Percentiles rank a stretch among this genome's conserved stretches.
phyloP scores from a whole-genome alignment of 2,797 vertebrate genomes.

The Periparus ater region DNA sequence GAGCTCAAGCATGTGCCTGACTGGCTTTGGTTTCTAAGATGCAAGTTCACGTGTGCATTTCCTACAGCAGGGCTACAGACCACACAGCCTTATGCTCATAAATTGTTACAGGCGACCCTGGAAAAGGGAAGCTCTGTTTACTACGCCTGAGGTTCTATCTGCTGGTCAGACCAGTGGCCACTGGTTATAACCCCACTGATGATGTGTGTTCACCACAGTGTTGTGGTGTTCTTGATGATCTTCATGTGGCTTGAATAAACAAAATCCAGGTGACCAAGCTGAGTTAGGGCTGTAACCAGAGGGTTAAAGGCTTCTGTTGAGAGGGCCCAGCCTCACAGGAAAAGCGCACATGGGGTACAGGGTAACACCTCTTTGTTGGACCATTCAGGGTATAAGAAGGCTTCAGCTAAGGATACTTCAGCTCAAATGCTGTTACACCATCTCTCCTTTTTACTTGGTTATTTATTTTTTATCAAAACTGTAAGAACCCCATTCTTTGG shows the following conservation, averaged over 20 bases:
- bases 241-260: neutral
- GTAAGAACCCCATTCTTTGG: rapidly evolving
- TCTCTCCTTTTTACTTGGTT: neutral
- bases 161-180: neutral
- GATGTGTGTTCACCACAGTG: no score
- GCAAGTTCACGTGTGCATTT: neutral
- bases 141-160: neutral
- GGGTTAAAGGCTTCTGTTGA: neutral
- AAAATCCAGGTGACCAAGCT: neutral
- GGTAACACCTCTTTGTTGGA: neutral
- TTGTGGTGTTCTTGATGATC: neutral
- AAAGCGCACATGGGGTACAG: neutral
- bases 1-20: neutral
- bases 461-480: neutral
- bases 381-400: neutral
- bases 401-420: neutral
- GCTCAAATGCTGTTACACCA: neutral
- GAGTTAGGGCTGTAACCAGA: neutral
- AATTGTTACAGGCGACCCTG: neutral
- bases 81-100: rapidly evolving
- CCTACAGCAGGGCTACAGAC: neutral
- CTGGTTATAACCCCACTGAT: neutral
- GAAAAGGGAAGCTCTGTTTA: neutral
- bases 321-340: neutral
- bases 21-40: neutral